Percentiles rank a stretch among this genome's conserved stretches.
phyloP scores from a whole-genome alignment of 2,888 invertebrate genomes.

The Erebia aethiops region DNA sequence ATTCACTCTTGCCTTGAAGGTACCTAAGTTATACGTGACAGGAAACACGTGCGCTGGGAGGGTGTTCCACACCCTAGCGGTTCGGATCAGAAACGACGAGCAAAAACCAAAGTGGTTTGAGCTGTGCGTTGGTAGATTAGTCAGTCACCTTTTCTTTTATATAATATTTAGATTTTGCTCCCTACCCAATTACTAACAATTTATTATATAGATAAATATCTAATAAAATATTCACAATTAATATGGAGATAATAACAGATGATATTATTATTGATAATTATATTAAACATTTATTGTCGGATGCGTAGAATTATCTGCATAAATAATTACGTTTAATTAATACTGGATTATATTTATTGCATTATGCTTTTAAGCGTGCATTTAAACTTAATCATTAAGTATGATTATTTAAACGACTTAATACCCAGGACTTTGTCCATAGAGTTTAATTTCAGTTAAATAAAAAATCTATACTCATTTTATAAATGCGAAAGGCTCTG shows the following conservation, averaged over 20 bases:
- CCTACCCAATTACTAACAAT: neutral
- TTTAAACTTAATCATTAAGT: conserved; percentile 1
- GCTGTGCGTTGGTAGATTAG: too few relatives aligned
- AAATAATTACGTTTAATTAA: conserved; percentile 33
- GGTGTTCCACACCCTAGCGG: too few relatives aligned
- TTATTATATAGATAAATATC: conserved; percentile 1
- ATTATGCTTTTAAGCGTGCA: conserved; percentile 2
- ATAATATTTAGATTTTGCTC: neutral
- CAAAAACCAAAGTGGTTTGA: too few relatives aligned
- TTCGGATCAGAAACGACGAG: too few relatives aligned
- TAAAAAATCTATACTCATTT: too few relatives aligned
- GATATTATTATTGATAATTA: conserved; percentile 28
- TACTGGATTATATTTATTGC: conserved; percentile 28
- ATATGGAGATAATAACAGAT: conserved; percentile 19
- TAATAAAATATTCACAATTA: neutral
- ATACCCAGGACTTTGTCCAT: neutral
- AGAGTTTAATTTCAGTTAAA: too few relatives aligned
- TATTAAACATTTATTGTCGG: conserved; percentile 29
- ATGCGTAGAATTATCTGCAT: conserved; percentile 26
- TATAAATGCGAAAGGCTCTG: too few relatives aligned
- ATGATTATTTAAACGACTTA: neutral
- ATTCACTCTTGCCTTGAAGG: too few relatives aligned
- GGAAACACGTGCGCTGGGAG: too few relatives aligned
- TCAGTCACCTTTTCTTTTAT: neutral
- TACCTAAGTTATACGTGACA: too few relatives aligned